Conservation (phyloP, 2,888 invertebrate species). For the Lissonota sp. region DNA sequence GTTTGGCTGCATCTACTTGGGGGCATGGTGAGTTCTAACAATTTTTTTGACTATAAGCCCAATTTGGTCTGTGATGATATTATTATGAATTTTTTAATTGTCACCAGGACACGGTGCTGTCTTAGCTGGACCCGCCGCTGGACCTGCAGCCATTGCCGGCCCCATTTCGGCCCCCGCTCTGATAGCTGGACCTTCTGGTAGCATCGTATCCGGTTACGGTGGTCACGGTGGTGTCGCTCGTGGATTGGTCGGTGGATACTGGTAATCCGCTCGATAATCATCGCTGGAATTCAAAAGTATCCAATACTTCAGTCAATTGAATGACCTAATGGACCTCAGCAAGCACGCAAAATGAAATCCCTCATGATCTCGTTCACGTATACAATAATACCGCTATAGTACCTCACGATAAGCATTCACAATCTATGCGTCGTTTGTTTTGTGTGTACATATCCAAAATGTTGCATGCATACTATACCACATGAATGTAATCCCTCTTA, state of each 20-base stretch:
- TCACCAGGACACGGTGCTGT: conserved; percentile 75
- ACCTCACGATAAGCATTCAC: conserved; percentile 71
- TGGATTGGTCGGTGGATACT: conserved; percentile 72
- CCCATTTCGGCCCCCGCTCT: conserved; percentile 79
- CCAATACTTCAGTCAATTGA: conserved; percentile 37
- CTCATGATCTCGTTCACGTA: conserved; percentile 76
- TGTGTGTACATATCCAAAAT: conserved; percentile 74
- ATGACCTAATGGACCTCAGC: conserved; percentile 68
- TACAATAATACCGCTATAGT: conserved; percentile 75
- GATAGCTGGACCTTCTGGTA: conserved; percentile 81
- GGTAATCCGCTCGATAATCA: conserved; percentile 66
- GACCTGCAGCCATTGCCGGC: conserved; percentile 78
- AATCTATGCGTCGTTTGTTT: conserved; percentile 62
- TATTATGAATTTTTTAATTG: conserved; percentile 6
- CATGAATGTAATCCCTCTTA: conserved; percentile 55
- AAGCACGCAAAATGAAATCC: conserved; percentile 66
- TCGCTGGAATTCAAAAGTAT: not conserved
- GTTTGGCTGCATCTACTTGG: conserved; percentile 17
- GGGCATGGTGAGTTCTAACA: conserved; percentile 44
- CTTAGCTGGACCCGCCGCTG: conserved; percentile 78
- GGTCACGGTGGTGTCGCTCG: conserved; percentile 74
- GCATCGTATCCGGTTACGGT: conserved; percentile 77
- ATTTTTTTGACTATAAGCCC: not conserved
- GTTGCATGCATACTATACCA: conserved; percentile 67
- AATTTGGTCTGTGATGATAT: not conserved